These are phyloP conservation scores for Python bivittatus DNA, from an alignment of 2,113 vertebrate species.

Conservation along the genomic window DNA sequence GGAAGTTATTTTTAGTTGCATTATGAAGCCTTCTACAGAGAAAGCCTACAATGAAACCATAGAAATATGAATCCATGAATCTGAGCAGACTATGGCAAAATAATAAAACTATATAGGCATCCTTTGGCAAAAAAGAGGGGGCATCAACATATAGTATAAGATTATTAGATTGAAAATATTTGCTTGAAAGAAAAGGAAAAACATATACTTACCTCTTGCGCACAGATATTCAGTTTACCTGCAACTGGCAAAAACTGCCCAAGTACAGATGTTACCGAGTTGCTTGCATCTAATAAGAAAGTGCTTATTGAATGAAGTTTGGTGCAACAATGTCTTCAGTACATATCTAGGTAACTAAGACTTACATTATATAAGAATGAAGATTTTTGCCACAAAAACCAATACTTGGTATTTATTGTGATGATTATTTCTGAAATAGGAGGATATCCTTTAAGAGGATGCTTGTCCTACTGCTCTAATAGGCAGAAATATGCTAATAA, in stretches of 20 bases:
- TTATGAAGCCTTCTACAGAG: neutral
- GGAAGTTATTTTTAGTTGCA: neutral
- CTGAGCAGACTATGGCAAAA: neutral
- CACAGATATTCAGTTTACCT: constrained; percentile 58
- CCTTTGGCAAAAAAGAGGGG: neutral
- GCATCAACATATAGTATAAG: neutral
- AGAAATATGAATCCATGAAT: neutral
- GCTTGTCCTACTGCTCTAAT: neutral
- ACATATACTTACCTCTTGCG: constrained; percentile 61
- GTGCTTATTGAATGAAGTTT: constrained; percentile 28
- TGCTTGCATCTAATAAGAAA: constrained; percentile 57
- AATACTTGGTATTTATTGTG: neutral
- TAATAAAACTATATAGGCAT: neutral
- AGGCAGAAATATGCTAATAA: neutral
- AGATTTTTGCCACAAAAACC: neutral
- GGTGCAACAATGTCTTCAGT: neutral
- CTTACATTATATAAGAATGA: neutral
- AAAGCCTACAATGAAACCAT: neutral
- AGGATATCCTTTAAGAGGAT: neutral
- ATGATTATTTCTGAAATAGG: neutral
- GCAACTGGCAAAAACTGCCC: constrained; percentile 61
- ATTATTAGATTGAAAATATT: neutral
- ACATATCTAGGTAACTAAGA: neutral
- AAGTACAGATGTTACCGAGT: constrained; percentile 52
- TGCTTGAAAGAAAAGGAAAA: neutral